phyloP scores from a whole-genome alignment of 2,797 vertebrate genomes.

The Ambastaia sidthimunki region DNA sequence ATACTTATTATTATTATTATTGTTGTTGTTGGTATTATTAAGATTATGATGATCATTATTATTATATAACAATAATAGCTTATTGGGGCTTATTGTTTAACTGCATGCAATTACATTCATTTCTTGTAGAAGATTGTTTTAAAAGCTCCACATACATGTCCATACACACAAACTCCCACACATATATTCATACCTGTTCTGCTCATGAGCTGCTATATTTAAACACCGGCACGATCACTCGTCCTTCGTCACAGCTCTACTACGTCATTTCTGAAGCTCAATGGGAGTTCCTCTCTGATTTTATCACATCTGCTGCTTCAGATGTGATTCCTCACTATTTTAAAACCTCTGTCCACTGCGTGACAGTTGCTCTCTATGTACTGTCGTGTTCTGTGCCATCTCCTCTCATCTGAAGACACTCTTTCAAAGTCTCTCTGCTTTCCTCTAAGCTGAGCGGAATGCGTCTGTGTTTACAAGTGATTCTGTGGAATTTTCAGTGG shows the following conservation, averaged over 20 bases:
- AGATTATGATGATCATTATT: too few species aligned
- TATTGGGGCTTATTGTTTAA: neutral
- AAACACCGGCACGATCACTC: slow-evolving; percentile 20
- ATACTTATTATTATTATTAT: neutral
- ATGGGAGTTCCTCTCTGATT: slow-evolving; percentile 40
- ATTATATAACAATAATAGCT: too few species aligned
- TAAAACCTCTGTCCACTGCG: neutral
- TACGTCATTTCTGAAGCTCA: slow-evolving; percentile 24
- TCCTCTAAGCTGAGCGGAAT: slow-evolving; percentile 1
- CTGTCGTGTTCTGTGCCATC: neutral
- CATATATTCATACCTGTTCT: neutral
- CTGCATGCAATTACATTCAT: neutral
- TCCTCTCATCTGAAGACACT: neutral
- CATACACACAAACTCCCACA: neutral
- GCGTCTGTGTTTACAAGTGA: slow-evolving; percentile 1
- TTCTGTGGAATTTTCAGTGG: neutral
- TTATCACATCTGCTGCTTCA: slow-evolving; percentile 33
- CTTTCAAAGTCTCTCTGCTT: neutral
- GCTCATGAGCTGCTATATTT: slow-evolving; percentile 16
- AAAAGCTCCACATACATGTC: neutral
- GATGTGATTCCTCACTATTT: slow-evolving; percentile 11
- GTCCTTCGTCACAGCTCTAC: slow-evolving; percentile 1
- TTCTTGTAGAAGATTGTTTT: neutral
- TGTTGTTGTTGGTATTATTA: neutral
- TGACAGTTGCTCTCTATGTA: neutral